These are phyloP conservation scores for Drosophila flavopinicola DNA, from an alignment of 2,888 invertebrate species.

Conservation along the genomic window DNA sequence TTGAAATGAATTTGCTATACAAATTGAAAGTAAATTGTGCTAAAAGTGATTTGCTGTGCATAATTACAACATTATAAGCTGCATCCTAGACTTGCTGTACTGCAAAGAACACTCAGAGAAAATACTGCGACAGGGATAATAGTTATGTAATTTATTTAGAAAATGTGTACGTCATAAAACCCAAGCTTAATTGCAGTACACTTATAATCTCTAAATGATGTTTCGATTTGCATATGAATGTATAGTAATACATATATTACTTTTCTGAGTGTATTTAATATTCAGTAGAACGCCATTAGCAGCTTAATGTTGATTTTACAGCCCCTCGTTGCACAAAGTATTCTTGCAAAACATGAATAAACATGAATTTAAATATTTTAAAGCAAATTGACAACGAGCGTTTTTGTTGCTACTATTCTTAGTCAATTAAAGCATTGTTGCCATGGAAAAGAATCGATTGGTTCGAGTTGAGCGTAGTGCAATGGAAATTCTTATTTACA, in stretches of 20 bases:
- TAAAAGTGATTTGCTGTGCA: slow-evolving; percentile 30
- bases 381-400: not conserved
- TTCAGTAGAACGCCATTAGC: not conserved
- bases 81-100: not conserved
- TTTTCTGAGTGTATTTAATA: not conserved
- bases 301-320: slow-evolving; percentile 20
- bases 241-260: too few relatives aligned
- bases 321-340: slow-evolving; percentile 24
- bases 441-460: not conserved
- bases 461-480: not conserved
- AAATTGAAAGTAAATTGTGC: slow-evolving; percentile 41
- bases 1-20: slow-evolving; percentile 18
- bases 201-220: too few relatives aligned
- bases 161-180: too few relatives aligned
- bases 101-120: not conserved
- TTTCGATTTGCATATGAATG: too few relatives aligned
- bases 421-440: not conserved
- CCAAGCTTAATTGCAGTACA: too few relatives aligned
- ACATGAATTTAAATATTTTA: slow-evolving; percentile 16
- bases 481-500: slow-evolving; percentile 24
- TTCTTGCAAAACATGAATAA: slow-evolving; percentile 13
- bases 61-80: not conserved
- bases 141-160: not conserved
- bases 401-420: not conserved
- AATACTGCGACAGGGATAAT: too few relatives aligned